Conservation (phyloP, 2,888 invertebrate species). For the Myopa testacea region DNA sequence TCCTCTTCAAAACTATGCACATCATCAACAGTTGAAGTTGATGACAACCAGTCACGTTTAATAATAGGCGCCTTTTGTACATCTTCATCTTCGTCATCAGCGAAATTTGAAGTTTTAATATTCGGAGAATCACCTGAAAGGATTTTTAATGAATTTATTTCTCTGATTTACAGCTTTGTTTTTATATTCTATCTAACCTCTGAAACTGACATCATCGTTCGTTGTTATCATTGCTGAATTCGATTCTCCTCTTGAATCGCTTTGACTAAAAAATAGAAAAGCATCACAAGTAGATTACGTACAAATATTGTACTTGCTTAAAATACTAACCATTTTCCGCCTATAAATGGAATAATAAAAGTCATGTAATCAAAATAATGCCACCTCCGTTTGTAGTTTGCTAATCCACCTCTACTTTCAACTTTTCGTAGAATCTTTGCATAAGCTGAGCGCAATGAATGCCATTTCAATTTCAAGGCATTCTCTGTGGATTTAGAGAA, state of each 20-base stretch:
- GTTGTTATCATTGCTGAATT: too few relatives aligned
- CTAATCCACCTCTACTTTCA: background rate
- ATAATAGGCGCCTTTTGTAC: too few relatives aligned
- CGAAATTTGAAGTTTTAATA: conserved; percentile 2
- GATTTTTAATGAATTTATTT: too few relatives aligned
- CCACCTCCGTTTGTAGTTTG: conserved; percentile 4
- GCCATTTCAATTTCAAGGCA: conserved; percentile 14
- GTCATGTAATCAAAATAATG: conserved; percentile 12
- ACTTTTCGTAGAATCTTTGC: conserved; percentile 16
- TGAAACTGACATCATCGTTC: too few relatives aligned
- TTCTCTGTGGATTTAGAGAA: background rate
- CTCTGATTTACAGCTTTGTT: too few relatives aligned
- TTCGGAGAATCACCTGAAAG: too few relatives aligned
- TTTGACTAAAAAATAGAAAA: background rate
- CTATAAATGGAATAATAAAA: conserved; percentile 4
- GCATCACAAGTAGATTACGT: too few relatives aligned
- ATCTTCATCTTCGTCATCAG: background rate
- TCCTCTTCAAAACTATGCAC: background rate
- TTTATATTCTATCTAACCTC: too few relatives aligned
- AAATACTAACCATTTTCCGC: background rate
- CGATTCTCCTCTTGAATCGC: background rate
- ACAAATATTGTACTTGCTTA: too few relatives aligned
- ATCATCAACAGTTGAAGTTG: conserved; percentile 1
- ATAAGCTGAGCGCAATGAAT: conserved; percentile 21
- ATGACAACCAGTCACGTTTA: background rate